These are phyloP conservation scores for Dynastes tityus DNA, from an alignment of 2,888 invertebrate species.

Conservation along the genomic window DNA sequence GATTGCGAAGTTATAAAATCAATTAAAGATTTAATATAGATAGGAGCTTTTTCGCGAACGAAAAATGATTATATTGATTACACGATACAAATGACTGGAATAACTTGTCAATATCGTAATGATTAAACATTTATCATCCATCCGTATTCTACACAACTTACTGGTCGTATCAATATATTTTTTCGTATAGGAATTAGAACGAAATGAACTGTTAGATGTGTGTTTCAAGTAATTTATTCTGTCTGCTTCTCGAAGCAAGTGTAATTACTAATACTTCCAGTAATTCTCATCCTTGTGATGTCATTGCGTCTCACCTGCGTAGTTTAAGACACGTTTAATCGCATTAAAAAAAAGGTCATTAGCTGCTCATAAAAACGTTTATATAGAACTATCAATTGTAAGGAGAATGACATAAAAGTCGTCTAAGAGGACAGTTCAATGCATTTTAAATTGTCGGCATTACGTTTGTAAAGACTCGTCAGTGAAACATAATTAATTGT, in stretches of 20 bases:
- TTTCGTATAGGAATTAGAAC: no score
- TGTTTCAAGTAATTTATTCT: neutral
- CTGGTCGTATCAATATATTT: no score
- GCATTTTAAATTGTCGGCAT: constrained; percentile 12
- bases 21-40: constrained; percentile 28
- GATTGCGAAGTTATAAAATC: constrained; percentile 22
- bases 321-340: neutral
- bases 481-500: neutral
- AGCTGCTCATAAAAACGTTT: neutral
- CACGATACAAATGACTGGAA: no score
- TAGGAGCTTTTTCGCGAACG: constrained; percentile 11
- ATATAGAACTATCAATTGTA: constrained; percentile 11
- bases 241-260: no score
- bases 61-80: neutral
- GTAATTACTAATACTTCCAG: no score
- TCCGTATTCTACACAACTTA: no score
- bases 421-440: constrained; percentile 2
- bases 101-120: no score
- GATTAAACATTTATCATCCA: no score
- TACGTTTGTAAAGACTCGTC: neutral
- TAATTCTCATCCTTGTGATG: neutral
- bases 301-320: neutral
- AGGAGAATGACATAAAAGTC: constrained; percentile 13
- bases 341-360: constrained; percentile 12
- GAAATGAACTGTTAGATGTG: neutral